These are phyloP conservation scores for Gadus chalcogrammus DNA, from an alignment of 2,113 vertebrate genomes.

Conservation along the genomic window DNA sequence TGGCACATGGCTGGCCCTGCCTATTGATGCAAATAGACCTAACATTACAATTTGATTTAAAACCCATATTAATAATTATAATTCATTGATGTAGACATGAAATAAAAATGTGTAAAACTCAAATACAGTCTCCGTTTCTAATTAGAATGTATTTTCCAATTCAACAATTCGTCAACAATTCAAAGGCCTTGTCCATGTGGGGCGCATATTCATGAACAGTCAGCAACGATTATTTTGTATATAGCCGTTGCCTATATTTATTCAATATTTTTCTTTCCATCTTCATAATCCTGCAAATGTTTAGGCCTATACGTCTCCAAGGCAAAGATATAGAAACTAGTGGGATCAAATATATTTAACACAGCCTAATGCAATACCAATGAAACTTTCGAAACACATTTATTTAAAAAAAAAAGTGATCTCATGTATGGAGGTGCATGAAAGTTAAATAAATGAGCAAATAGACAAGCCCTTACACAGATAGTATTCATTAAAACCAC, in stretches of 20 bases:
- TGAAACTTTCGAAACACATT: neutral
- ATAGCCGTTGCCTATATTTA: no score
- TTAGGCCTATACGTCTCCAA: no score
- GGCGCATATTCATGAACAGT: no score
- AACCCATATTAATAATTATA: neutral
- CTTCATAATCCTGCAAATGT: no score
- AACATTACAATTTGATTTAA: neutral
- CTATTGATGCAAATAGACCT: neutral
- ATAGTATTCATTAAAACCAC: no score
- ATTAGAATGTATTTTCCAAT: neutral
- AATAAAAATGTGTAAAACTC: conserved; percentile 18
- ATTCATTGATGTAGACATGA: conserved; percentile 7
- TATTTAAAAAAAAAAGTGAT: neutral
- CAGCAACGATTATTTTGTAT: no score
- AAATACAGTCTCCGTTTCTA: neutral
- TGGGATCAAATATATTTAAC: neutral
- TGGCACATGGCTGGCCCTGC: no score
- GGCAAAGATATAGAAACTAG: no score
- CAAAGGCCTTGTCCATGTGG: no score
- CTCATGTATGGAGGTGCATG: neutral
- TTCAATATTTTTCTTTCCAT: no score
- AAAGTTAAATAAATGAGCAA: neutral
- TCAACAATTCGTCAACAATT: no score
- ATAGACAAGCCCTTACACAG: no score
- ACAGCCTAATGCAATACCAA: neutral